These are phyloP conservation scores for Notothenia rossii DNA, from an alignment of 2,113 vertebrate species.

Conservation along the genomic window DNA sequence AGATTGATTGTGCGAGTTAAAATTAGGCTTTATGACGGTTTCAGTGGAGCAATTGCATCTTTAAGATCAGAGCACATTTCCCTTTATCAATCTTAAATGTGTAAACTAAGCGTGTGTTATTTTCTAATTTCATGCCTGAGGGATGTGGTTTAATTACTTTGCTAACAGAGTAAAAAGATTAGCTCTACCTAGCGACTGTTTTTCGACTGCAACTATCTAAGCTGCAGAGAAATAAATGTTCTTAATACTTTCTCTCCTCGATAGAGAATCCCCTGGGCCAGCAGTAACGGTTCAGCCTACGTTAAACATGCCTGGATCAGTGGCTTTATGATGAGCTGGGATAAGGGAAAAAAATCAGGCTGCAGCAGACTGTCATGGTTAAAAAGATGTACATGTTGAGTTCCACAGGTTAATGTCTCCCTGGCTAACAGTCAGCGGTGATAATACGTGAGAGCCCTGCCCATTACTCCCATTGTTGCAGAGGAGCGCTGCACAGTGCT, in stretches of 20 bases:
- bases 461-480: constrained; percentile 74
- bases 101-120: constrained; percentile 18
- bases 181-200: constrained; percentile 53
- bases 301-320: constrained; percentile 37
- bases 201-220: constrained; percentile 31
- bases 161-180: constrained; percentile 60
- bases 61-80: constrained; percentile 40
- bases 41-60: constrained; percentile 5
- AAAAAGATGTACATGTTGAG: constrained; percentile 65
- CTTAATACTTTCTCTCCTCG: neutral
- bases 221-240: constrained; percentile 33
- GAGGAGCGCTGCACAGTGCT: constrained; percentile 64
- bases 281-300: constrained; percentile 20
- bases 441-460: constrained; percentile 62
- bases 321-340: constrained; percentile 26
- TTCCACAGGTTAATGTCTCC: constrained; percentile 75
- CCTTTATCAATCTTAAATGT: constrained; percentile 44
- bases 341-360: constrained; percentile 1
- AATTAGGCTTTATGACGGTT: constrained; percentile 17
- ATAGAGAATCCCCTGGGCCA: constrained; percentile 32
- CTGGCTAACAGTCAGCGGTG: constrained; percentile 58
- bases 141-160: constrained; percentile 62
- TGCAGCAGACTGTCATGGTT: constrained; percentile 37
- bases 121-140: constrained; percentile 43
- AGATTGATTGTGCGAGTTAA: constrained; percentile 44